phyloP scores from a whole-genome alignment of 2,113 vertebrate genomes.

The Rhinolophus sinicus region DNA sequence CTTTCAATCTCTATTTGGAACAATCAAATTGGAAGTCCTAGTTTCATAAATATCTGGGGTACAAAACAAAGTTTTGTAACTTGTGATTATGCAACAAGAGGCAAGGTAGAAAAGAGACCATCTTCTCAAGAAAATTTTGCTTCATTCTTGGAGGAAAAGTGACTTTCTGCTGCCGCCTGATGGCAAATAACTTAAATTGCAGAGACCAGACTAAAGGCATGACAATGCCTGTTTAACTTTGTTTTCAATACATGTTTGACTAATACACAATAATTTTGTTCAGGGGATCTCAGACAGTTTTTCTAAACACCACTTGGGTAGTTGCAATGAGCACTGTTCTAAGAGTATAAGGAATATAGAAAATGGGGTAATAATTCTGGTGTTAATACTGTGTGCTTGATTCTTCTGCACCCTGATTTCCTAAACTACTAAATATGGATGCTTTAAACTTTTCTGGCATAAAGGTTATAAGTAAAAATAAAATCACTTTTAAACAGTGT shows the following conservation, averaged over 20 bases:
- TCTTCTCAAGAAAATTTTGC: not conserved
- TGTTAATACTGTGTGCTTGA: not conserved
- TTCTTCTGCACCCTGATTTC: not conserved
- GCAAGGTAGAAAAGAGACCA: not conserved
- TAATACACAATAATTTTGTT: not conserved
- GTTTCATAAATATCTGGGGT: slow-evolving; percentile 25
- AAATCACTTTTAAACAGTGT: not conserved
- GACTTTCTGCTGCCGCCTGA: slow-evolving; percentile 35
- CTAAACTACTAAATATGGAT: not conserved
- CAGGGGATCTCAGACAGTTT: not conserved
- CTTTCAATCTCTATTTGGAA: not conserved
- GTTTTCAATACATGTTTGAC: not conserved
- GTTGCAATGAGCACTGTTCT: not conserved
- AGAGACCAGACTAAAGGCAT: not conserved
- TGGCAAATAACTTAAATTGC: slow-evolving; percentile 45
- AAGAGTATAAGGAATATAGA: not conserved
- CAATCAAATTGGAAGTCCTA: not conserved
- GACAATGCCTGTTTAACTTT: not conserved
- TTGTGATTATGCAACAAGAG: not conserved
- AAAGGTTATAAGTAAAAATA: slow-evolving; percentile 18
- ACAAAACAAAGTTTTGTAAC: not conserved
- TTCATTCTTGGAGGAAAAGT: not conserved
- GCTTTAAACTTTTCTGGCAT: slow-evolving; percentile 3
- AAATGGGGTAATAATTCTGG: not conserved
- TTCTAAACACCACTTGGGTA: not conserved